Base-by-base conservation (phyloP, 2,113 vertebrate genomes). In the Apodemus speciosus region DNA sequence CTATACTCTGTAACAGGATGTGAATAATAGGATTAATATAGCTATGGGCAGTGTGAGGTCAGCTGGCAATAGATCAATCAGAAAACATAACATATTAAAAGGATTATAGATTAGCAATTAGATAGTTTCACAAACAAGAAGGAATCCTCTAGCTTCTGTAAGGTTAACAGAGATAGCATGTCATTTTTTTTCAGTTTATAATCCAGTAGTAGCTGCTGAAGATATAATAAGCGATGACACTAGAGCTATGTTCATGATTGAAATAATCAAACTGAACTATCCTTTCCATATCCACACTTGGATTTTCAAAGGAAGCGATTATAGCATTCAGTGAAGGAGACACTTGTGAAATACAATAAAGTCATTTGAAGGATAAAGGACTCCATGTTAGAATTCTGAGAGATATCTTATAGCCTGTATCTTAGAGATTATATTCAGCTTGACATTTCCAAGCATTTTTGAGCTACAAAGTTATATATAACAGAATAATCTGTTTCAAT, bases 81-180 rank as follows among this genome's bases (percentile, higher is more conserved):
- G 96, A 97, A 98, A 98, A 94, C 96, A 98, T 97, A 99, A 93
- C 98, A 98, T 99, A 99, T 99, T 99, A 99, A 99, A 99, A 98
- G 98, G 99, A 99, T 99, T 99, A 99, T 99, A 99, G 99, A 99
- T 99, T 99, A 99, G 98, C 98, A 99, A 99, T 99, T 99, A 99
- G 98, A 99, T 99, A 98, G 98, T 97, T 99, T 99, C 98, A 98
- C 79, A 98, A 98, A 98, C 97, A 98, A 98, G 95, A 96, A 98
- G 97, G 97, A 97, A 95, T 97, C 97, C 95, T 97, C 96, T 96
- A 98, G 96, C 95, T 97, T 97, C 95, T 98, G 97, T 97, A 98
- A 98, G 98, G 98, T 99, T 98, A 99, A 97, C 91, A 97, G 96
- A 98, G 97, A 98, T 96, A 96, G 96, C 96, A 97, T 96, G 96